Conservation (phyloP, 2,888 invertebrate species). For the Pantelozetes paolii region DNA sequence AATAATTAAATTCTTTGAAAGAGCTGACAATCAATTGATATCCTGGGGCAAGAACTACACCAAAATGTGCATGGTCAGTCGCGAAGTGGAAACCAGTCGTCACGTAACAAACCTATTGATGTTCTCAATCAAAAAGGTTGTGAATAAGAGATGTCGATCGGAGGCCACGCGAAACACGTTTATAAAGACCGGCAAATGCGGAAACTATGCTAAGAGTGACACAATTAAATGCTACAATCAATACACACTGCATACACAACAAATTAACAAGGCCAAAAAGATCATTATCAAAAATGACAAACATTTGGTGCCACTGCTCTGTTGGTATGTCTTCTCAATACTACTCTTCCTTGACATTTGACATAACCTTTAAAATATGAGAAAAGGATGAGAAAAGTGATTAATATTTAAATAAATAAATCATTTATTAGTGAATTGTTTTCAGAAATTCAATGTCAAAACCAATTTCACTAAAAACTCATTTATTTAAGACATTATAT, state of each 20-base stretch:
- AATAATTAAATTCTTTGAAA: too few species aligned
- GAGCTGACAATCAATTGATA: neutral
- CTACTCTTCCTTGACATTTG: too few species aligned
- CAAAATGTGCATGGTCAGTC: neutral
- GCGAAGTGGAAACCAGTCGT: conserved; percentile 6
- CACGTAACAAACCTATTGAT: conserved; percentile 22
- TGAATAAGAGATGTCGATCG: conserved; percentile 4
- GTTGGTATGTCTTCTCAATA: conserved; percentile 5
- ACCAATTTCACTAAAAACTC: too few species aligned
- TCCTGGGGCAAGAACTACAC: conserved; percentile 14
- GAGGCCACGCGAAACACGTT: neutral
- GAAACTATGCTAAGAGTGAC: neutral
- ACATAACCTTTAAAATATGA: too few species aligned
- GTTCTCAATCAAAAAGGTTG: conserved; percentile 10
- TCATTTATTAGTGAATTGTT: too few species aligned
- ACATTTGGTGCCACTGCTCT: neutral
- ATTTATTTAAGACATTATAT: too few species aligned
- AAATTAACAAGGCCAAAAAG: neutral
- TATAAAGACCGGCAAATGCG: conserved; percentile 9
- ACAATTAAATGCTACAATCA: neutral
- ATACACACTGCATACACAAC: neutral
- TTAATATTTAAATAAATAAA: too few species aligned
- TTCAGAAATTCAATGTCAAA: too few species aligned
- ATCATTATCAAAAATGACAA: neutral
- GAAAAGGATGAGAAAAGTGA: too few species aligned